A percentile compares a stretch with the other conserved stretches of the same genome.
Conservation (phyloP, 2,797 vertebrate genomes). For the Chiroxiphia lanceolata region DNA sequence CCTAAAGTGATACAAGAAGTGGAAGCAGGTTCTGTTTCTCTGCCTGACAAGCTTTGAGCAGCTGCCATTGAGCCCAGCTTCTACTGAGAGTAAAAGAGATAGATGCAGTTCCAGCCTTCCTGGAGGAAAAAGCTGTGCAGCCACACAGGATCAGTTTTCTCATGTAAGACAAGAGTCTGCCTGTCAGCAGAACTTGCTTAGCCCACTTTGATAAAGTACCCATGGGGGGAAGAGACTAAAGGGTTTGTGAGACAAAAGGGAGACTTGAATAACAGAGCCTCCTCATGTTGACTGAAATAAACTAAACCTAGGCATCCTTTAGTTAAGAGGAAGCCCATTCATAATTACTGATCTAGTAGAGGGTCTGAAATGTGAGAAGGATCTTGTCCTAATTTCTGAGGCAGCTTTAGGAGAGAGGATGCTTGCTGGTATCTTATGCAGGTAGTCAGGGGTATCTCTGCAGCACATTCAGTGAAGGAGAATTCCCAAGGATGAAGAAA, state of each 20-base stretch:
- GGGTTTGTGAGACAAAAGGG: background rate
- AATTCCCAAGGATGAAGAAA: background rate
- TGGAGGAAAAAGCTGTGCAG: background rate
- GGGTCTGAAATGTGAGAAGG: background rate
- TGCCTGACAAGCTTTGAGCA: background rate
- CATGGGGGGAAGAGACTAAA: background rate
- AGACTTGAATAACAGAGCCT: background rate
- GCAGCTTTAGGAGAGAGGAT: background rate
- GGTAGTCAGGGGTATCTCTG: background rate
- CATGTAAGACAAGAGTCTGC: background rate
- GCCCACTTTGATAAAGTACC: background rate
- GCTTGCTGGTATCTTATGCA: background rate
- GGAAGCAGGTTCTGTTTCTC: background rate
- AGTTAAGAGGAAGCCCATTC: background rate
- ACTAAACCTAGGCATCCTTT: background rate
- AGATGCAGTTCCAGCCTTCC: background rate
- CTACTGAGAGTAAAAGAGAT: background rate
- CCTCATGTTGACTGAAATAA: background rate
- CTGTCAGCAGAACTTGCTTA: background rate
- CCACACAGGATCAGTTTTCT: background rate
- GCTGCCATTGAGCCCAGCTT: background rate
- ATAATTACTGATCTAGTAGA: background rate
- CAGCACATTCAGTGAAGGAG: background rate
- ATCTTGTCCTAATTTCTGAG: background rate
- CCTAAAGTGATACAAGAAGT: background rate